Evolutionary conservation across 2,888 invertebrate species (phyloP), one percentile per base, ranked within the genome.

Genomic region (Erebia epiphron): DNA sequence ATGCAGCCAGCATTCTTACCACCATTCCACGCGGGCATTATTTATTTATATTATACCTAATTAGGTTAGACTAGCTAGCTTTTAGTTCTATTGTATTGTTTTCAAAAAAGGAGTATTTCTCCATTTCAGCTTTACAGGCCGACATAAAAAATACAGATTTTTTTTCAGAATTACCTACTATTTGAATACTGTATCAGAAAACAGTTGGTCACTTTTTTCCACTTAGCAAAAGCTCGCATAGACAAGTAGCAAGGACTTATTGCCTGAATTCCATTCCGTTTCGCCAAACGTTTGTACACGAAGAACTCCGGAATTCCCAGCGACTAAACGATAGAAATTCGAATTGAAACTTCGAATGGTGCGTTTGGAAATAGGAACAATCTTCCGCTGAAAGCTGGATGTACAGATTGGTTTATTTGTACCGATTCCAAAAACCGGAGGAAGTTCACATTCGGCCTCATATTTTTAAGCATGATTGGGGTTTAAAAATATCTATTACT

Each of bases 231-330:
- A 49, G 49, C 21, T 35, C 63, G 56, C 46, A 52, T 61, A 68
- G 68, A 66, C 62, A 70, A 46, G 68, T 21, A 57, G 43, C 46
- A 46, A n/a, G 21, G 21, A 70, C 64, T 68, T 68, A 73, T 70
- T 73, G 70, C 64, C 67, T 52, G 70, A 68, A 71, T 73, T 73
- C 71, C 65, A 68, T 73, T 73, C 14, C 21, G 21, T 64, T 64
- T 26, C 69, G 50, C 46, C 46, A 61, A 74, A 69, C 68, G 63
- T 67, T 68, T 66, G 68, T 58, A 46, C 56, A 57, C 66, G 66
- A n/a, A 68, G 64, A 76, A 69, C 71, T 68, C 67, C 57, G 52
- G 63, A 71, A 71, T 70, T 68, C 61, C 73, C 70, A 49, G 35
- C 64, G 65, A 61, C 65, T 61, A 67, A 67, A 70, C 67, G 70